Evolutionary conservation across 2,888 invertebrate genomes (phyloP), one percentile per base, ranked within the genome.

Genomic region (Chrysolina americana): DNA sequence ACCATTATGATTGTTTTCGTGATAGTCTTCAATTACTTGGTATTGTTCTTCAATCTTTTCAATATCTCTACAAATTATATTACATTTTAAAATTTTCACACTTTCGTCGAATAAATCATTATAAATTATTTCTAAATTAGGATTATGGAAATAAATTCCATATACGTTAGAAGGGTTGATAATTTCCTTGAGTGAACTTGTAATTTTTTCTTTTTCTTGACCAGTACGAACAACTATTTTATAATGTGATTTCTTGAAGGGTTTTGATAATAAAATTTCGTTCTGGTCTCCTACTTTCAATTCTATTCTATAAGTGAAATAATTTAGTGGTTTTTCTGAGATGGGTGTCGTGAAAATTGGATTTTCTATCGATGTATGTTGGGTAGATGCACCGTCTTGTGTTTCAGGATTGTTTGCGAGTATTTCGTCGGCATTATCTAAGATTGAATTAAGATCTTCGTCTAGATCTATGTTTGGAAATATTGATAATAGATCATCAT

Each of bases 1-100:
- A 47, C 65, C 65, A n/a, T 47, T 41, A 23, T 65, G 48, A 21
- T 50, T 19, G 19, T 19, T 50, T 11, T 50, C 50, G 19, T 50
- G 50, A 19, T 50, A 19, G 19, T 50, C 17, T 50, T 19, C 19
- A 19, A 17, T 50, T 17, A 50, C 50, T 50, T n/a, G 48, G 48
- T 48, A 48, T 48, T 48, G n/a, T 48, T 48, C 48, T 17, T 48
- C 17, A 48, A n/a, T 44, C 0, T 44, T 44, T 44, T 44, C 44
- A 1, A 44, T 44, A 1, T 48, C 48, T 48, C n/a, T 15, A 48
- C n/a, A 48, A 3, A 48, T 48, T 48, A 48, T n/a, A 48, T 48
- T 48, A n/a, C 48, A 48, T n/a, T 48, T 48, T 48, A n/a, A 15
- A 48, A 48, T 48, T 48, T 48, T 48, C 44, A 44, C 8, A 44